These are phyloP conservation scores for Neodontobutis hainanensis DNA, from an alignment of 2,113 vertebrate genomes.

Conservation along the genomic window DNA sequence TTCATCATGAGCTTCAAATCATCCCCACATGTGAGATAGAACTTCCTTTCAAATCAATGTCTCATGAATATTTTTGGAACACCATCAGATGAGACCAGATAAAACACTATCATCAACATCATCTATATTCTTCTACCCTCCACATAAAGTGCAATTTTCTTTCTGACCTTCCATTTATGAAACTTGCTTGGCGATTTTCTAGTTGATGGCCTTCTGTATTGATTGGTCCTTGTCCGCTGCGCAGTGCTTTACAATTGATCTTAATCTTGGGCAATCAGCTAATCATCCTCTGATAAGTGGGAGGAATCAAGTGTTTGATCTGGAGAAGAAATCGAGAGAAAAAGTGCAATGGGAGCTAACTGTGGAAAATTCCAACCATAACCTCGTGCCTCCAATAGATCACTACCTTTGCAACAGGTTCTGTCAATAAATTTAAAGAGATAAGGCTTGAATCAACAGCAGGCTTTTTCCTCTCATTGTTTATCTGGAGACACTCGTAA, in stretches of 20 bases:
- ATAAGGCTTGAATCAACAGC: constrained; percentile 52
- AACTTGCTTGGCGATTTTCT: constrained; percentile 16
- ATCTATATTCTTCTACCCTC: constrained; percentile 27
- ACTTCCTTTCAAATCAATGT: constrained; percentile 50
- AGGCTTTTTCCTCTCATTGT: constrained; percentile 34
- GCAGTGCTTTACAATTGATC: constrained; percentile 33
- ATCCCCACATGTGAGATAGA: constrained; percentile 17
- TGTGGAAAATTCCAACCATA: constrained; percentile 48
- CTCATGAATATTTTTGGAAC: constrained; percentile 50
- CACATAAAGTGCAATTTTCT: constrained; percentile 28
- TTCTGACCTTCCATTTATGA: constrained; percentile 31
- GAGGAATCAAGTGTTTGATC: constrained; percentile 19
- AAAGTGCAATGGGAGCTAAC: constrained; percentile 1
- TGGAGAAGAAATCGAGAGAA: background rate
- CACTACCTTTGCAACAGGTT: constrained; percentile 27
- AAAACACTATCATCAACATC: constrained; percentile 36
- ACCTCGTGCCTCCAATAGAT: constrained; percentile 26
- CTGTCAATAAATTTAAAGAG: constrained; percentile 49
- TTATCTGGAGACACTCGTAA: constrained; percentile 49
- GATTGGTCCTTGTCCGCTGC: constrained; percentile 21
- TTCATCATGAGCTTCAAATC: constrained; percentile 17
- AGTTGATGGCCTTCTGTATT: constrained; percentile 22
- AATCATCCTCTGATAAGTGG: constrained; percentile 33
- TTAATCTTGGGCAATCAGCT: constrained; percentile 40
- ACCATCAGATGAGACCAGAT: constrained; percentile 23